Base-by-base conservation (phyloP, 1,140 invertebrate species). In the Macrocentrus cingulum region DNA sequence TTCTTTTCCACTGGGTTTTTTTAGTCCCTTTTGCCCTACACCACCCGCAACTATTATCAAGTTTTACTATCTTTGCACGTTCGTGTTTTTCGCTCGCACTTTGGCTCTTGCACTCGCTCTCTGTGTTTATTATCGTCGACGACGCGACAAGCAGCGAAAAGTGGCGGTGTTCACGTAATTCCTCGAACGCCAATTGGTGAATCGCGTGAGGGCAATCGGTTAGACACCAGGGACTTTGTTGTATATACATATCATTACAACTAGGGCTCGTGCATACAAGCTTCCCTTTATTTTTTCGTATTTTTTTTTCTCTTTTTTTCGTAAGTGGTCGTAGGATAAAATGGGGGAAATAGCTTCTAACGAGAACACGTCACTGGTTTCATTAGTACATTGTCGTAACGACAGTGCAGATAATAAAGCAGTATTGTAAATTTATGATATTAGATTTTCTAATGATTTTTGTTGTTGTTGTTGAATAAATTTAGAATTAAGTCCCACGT, bases 131-230 rank as follows among this genome's bases (percentile, higher is more conserved):
- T 44, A 52, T 59, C 56, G 23, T 15, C 36, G 20, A 45, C 23
- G 37, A 32, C 15, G 39, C 50, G 56, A 52, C 56, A 51, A 53
- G 32, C 37, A 55, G 36, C 52, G 39, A 36, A 46, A 59, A 53
- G 49, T 53, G 37, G 9, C 20, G 18, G 50, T 34, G 25, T 13
- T 39, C 19, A 44, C 32, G 57, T 59, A 34, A 59, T 59, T 59
- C 23, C 42, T 29, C 15, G 20, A 53, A 60, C 56, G 58, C 41
- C 60, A 61, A 65, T 69, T 61, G 53, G 39, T 48, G 56, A 55
- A 70, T 69, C 48, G 65, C 64, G 64, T 68, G 66, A 46, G 37
- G 22, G 51, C 25, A 49, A 56, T 59, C 61, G 54, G 15, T 67
- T 68, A 67, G 49, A 22, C 34, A 5, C 9, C 0, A 36, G 44